Base-by-base conservation (phyloP, 2,113 vertebrate species). In the Cervus canadensis region DNA sequence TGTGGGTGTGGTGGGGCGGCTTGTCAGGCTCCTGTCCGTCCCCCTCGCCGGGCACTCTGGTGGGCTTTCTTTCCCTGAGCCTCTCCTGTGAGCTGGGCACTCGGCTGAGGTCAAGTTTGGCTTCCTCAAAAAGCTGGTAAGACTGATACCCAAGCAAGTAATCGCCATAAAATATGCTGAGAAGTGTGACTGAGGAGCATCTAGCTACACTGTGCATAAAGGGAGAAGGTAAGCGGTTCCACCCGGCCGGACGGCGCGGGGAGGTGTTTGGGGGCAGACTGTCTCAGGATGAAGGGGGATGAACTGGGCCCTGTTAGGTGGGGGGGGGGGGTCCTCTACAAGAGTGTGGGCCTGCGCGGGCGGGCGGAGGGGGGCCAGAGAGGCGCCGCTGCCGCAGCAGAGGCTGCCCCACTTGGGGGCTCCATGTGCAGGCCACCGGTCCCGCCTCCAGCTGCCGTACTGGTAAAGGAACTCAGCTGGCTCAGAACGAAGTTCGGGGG, bases 1-100 rank as follows among this genome's bases (percentile, higher is more conserved):
- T 16, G 14, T 40, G 28, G 5, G 56, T 30, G 4, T 17, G 33
- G 9, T 11, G 5, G 48, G 64, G 8, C 13, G 9, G 25, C 36
- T 52, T 33, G 23, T 50, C 54, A 76, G 86, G 43, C 48, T 30
- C 19, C 6, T 16, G 43, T 9, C 3, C 8, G 1, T n/a, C 45
- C 54, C 10, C 45, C 50, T 21, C 23, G 1, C 84, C 0, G 3
- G 57, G 62, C 16, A 12, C 2, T 1, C 3, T 48, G 28, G 25
- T 11, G 2, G 5, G 26, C 2, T 2, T 17, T 12, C 33, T 57
- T 57, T 36, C 40, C 33, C 21, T 40, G 17, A 54, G 28, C 56
- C 45, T 12, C n/a, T 28, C 10, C 64, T 52, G 50, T 10, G 7
- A 5, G 33, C 87, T 14, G 16, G 74, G 40, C 15, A 28, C 62